Evolutionary conservation across 2,888 invertebrate species (phyloP), one percentile per base, ranked within the genome.

Genomic region (Orthosia gothica): DNA sequence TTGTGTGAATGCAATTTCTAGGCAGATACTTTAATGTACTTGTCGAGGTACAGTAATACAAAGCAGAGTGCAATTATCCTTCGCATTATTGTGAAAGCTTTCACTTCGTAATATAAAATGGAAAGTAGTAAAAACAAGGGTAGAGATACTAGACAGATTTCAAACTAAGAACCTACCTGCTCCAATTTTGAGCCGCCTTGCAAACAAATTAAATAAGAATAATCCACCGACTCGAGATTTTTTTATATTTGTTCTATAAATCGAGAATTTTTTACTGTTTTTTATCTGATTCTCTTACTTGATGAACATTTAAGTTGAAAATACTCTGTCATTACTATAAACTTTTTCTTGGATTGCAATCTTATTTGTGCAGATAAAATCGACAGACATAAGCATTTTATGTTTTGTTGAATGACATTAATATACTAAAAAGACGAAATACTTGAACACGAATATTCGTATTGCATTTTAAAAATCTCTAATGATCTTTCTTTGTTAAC

Each of bases 11-110:
- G 49, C 50, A 73, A 62, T 59, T 64, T 73, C 15, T 64, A 23
- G 59, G 50, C 61, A 64, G 49, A 70, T 74, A 65, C 71, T 80
- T 65, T 62, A 76, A 79, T 79, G 18, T 72, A 74, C 62, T 86
- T 70, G 65, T 70, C n/a, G 64, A 73, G 52, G 54, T 50, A 74
- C 23, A 45, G 61, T 65, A 71, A 63, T 50, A 49, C 58, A 65
- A 79, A 84, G 67, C 49, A 72, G 72, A 86, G 75, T 76, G 74
- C 80, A 86, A 81, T 84, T 82, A 84, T 75, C 20, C 75, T 68
- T 47, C 47, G 64, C 72, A 78, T 83, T 84, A 84, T 74, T 83
- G 62, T 87, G 68, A 87, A 84, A 86, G 88, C 81, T 84, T 87
- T 84, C 73, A 62, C 72, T 70, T 76, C 32, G 68, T 70, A 67